Evolutionary conservation across 1,140 invertebrate species (phyloP), one percentile per base, ranked within the genome.

Genomic region (Sogatella furcifera): DNA sequence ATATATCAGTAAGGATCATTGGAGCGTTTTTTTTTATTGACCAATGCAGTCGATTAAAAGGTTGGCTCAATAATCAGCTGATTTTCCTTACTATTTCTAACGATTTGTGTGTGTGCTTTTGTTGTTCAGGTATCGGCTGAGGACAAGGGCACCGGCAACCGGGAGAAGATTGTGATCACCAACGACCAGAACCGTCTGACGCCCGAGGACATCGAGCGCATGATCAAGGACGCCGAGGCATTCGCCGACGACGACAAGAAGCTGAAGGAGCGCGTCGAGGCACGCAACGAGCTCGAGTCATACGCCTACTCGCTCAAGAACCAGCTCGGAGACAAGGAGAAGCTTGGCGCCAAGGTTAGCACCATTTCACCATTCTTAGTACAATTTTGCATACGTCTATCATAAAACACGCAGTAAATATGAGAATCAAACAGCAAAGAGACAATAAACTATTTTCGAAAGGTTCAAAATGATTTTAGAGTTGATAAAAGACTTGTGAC

Each of bases 231-330:
- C 69, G 95, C 95, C 4, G 96, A 99, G 76, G 95, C 95, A 72
- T 99, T 98, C 74, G 94, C 95, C 21, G 95, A 98, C 70, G 96
- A 99, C 66, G 97, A 99, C 74, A 97, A 96, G 78, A 95, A 94
- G 77, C 76, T 97, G 41, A 99, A 99, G 77, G 95, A 98, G 73
- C 81, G 88, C 52, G 96, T 99, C 1, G 97, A 99, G 72, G 87
- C 96, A 1, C 85, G 94, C 56, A 94, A 92, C 69, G 92, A 95
- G 71, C 78, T 99, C 38, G 97, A 99, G 77, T 95, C 93, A 28
- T 98, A 98, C 68, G 93, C 94, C 0, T 99, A 99, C 73, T 93
- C 92, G 9, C 80, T 99, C 28, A 99, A 99, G 79, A 98, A 97
- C 75, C 97, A 99, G 74, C 79, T 99, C 19, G 81, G 80, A 43